Evolutionary conservation across 2,113 vertebrate genomes (phyloP).

Genomic region (Oxyura jamaicensis): DNA sequence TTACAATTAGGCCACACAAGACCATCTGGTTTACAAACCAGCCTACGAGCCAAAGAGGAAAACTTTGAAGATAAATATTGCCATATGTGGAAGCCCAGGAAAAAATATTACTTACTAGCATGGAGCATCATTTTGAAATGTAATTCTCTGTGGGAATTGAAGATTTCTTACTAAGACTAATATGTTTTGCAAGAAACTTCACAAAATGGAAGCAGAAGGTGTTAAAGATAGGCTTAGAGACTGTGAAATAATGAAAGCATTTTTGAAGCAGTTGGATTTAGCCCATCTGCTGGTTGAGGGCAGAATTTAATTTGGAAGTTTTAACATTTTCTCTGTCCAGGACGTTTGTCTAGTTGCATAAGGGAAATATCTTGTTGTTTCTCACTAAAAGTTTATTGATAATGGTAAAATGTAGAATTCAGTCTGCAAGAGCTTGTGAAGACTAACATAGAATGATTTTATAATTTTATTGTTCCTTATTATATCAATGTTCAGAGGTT

Average conservation of each 20-base stretch:
- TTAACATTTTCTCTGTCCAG: neutral
- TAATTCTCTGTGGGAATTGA: constrained; percentile 74
- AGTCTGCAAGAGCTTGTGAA: neutral
- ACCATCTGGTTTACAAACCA: constrained; percentile 78
- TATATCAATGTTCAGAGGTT: neutral
- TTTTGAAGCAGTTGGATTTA: constrained; percentile 1
- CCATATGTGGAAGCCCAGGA: constrained; percentile 83
- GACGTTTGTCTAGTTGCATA: neutral
- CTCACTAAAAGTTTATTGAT: neutral
- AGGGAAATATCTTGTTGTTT: constrained; percentile 10
- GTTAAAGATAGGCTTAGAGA: constrained; percentile 9
- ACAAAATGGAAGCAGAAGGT: constrained; percentile 30
- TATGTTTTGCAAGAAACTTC: constrained; percentile 51
- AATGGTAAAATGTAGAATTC: neutral
- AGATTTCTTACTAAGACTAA: constrained; percentile 52
- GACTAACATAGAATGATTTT: neutral
- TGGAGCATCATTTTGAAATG: constrained; percentile 73
- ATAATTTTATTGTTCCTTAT: neutral
- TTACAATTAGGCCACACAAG: constrained; percentile 83
- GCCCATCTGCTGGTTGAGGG: neutral
- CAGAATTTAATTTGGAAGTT: neutral
- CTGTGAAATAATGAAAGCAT: neutral
- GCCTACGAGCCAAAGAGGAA: constrained; percentile 76
- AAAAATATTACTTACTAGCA: constrained; percentile 78
- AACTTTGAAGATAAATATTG: constrained; percentile 87